These are phyloP conservation scores for Marisa cornuarietis DNA, from an alignment of 1,140 invertebrate genomes.

Conservation along the genomic window DNA sequence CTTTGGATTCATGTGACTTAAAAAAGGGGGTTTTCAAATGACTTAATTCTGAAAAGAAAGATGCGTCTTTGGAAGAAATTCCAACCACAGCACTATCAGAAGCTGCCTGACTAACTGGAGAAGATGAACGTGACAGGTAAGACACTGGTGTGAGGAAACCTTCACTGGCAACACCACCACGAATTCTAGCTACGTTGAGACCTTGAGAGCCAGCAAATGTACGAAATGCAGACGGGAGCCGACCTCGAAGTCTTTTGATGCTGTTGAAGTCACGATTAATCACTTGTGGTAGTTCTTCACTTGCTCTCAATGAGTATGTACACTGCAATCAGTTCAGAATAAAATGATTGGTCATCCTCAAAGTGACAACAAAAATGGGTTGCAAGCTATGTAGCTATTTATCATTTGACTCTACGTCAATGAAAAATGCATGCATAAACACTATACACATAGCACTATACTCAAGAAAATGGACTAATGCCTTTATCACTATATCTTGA, in stretches of 20 bases:
- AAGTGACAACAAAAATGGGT: background rate
- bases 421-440: too few relatives aligned
- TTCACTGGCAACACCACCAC: conserved; percentile 1
- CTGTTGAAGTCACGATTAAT: conserved; percentile 14
- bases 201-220: conserved; percentile 11
- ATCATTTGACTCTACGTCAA: too few relatives aligned
- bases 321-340: conserved; percentile 17
- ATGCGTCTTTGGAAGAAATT: too few relatives aligned
- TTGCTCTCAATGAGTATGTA: conserved; percentile 13
- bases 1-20: too few relatives aligned
- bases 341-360: background rate
- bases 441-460: too few relatives aligned
- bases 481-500: too few relatives aligned
- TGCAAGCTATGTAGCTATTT: too few relatives aligned
- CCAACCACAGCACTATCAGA: conserved; percentile 13
- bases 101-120: conserved; percentile 12
- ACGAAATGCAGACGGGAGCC: conserved; percentile 6
- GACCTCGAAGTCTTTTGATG: conserved; percentile 6
- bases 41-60: too few relatives aligned
- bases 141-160: background rate
- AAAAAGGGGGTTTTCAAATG: too few relatives aligned
- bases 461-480: too few relatives aligned
- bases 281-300: background rate
- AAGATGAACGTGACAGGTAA: conserved; percentile 10
- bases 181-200: background rate